Evolutionary conservation across 2,113 vertebrate species (phyloP).

Genomic region (Pogonocichla stellata): DNA sequence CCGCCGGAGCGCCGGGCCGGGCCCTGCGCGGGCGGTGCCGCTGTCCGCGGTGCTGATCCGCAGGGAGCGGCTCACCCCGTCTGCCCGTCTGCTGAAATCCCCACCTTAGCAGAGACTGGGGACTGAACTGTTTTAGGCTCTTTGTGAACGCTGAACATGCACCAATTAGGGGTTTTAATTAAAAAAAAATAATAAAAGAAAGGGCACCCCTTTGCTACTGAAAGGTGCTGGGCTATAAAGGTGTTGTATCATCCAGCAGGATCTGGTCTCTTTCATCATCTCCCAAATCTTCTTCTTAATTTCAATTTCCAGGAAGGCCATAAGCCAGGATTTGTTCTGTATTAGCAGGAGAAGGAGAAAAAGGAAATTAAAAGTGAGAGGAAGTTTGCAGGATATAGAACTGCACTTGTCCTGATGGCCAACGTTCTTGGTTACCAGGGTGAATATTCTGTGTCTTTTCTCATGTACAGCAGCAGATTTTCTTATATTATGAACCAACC

Average conservation of each 20-base stretch:
- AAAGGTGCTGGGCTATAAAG: neutral
- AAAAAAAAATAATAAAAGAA: neutral
- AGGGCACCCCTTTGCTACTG: neutral
- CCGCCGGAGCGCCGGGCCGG: neutral
- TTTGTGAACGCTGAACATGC: neutral
- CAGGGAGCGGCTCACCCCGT: neutral
- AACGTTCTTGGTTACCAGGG: neutral
- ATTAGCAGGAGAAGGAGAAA: neutral
- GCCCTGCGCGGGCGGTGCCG: neutral
- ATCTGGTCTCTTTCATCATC: neutral
- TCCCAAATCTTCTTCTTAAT: neutral
- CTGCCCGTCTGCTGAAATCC: fast-evolving
- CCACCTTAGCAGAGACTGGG: fast-evolving
- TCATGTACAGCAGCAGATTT: neutral
- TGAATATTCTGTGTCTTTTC: neutral
- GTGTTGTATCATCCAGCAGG: neutral
- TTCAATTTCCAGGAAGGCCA: neutral
- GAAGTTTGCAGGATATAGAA: neutral
- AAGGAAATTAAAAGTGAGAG: constrained; percentile 2
- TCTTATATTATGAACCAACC: neutral
- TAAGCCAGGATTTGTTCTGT: neutral
- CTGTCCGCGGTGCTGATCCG: constrained; percentile 75
- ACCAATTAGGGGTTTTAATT: fast-evolving
- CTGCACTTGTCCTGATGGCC: neutral
- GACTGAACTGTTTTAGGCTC: neutral